Base-by-base conservation (phyloP, 2,113 vertebrate species). In the Noctilio leporinus region DNA sequence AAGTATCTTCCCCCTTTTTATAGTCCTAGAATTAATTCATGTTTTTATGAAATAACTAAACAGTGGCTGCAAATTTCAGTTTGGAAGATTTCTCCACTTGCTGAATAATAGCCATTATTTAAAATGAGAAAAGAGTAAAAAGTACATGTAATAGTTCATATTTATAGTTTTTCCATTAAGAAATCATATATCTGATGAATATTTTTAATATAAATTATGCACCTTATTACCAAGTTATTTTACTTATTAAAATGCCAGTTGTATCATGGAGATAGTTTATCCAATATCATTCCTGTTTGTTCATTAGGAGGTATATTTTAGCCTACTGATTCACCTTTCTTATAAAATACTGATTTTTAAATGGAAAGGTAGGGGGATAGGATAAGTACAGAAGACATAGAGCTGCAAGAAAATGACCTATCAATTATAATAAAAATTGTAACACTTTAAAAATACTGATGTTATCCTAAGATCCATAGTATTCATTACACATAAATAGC, bases 41-140 rank as follows among this genome's bases (percentile, higher is more conserved):
- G 91, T 72, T 96, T 93, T 85, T 59, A 77, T 57, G 35, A 28
- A 93, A 77, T 95, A 95, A 94, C 2, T 75, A 80, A 89, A 57
- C 57, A 70, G 22, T 43, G 17, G 40, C 35, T 92, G 2, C 24
- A 92, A 80, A 62, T 90, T 92, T 95, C 64, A 82, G 38, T 81
- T 95, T 84, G 22, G 72, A 78, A 69, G 45, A 77, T 81, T 78
- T 89, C 64, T 87, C 95, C 14, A 33, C 17, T 91, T 89, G 16
- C 55, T 86, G 10, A 93, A 59, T 40, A 91, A 88, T 28, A 82
- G 16, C 51, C 28, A 30, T n/a, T 67, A 83, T 86, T 95, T 94
- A 49, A 96, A 94, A 82, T 85, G 17, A 96, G 45, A 87, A 84
- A 83, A 76, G 93, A 83, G 62, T 38, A 88, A 65, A 93, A 95